Evolutionary conservation across 2,113 vertebrate genomes (phyloP), one percentile per base, ranked within the genome.

Genomic region (Petrocephalus zakoni): DNA sequence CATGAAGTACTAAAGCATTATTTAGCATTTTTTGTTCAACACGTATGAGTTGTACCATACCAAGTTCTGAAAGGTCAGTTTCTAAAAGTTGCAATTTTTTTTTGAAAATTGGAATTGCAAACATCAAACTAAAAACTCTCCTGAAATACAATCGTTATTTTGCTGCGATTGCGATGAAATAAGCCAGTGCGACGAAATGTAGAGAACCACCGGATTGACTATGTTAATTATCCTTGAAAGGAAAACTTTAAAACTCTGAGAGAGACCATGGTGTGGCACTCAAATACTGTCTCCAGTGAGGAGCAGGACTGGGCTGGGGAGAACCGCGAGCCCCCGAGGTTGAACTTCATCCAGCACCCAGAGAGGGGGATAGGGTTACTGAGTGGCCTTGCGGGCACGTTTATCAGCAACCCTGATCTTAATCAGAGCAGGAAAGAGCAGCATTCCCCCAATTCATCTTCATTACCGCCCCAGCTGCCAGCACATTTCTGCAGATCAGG

Each of bases 321-420:
- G 52, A 75, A 34, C 88, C 19, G n/a, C 10, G 52, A 56, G 22
- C 68, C 53, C 34, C 11, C 21, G 19, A 64, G 22, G 89, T 29
- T 87, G 88, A 82, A 82, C 68, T 87, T 82, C 89, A 87, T 37
- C 89, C 85, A 49, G 85, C 47, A 46, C 15, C 22, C 22, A 52
- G 90, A 88, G 86, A 91, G 88, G 90, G 90, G 92, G 92, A 90
- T 94, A 90, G 88, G 88, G 93, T 95, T 94, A 94, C 94, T 91
- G 61, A 81, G 88, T 93, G 90, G 92, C 91, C 94, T 92, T 52
- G 89, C 83, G 49, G 94, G 92, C 92, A 92, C 93, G 91, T 94
- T 94, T 93, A 95, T 95, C 93, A 93, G 91, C 91, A 92, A 56
- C n/a, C 53, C 75, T 93, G 94, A 96, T 95, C 93, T 92, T 94